These are phyloP conservation scores for Lordiphosa mommai DNA, from an alignment of 1,140 invertebrate genomes.

Conservation along the genomic window DNA sequence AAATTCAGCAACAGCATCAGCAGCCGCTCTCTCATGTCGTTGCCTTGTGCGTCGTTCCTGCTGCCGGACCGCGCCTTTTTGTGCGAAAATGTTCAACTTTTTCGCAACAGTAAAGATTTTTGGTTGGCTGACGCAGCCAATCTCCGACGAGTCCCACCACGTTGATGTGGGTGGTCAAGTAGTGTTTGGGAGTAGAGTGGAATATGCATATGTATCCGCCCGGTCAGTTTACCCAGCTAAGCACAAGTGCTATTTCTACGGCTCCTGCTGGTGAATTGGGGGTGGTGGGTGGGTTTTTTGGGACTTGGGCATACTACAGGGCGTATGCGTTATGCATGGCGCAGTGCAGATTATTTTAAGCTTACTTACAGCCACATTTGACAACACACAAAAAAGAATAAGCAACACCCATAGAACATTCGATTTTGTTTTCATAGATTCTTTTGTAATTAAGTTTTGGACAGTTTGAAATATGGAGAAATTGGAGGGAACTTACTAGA, in stretches of 20 bases:
- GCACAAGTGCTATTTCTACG: conserved; percentile 34
- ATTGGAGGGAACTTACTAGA: too few species aligned
- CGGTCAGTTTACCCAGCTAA: conserved; percentile 17
- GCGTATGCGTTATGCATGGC: conserved; percentile 65
- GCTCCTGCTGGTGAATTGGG: conserved; percentile 3
- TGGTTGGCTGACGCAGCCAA: conserved; percentile 77
- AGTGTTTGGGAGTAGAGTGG: not conserved
- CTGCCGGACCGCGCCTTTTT: conserved; percentile 64
- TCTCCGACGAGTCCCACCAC: conserved; percentile 57
- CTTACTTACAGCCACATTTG: not conserved
- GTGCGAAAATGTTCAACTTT: conserved; percentile 75
- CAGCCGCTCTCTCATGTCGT: conserved; percentile 25
- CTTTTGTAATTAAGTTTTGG: too few species aligned
- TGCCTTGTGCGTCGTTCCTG: not conserved
- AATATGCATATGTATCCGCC: conserved; percentile 6
- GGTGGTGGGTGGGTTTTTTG: conserved; percentile 6
- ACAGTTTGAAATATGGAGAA: too few species aligned
- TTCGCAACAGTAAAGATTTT: conserved; percentile 78
- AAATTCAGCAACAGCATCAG: conserved; percentile 60
- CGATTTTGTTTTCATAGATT: too few species aligned
- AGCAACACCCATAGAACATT: not conserved
- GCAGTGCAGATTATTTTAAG: conserved; percentile 38
- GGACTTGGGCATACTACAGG: conserved; percentile 22
- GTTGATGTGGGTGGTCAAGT: conserved; percentile 31
- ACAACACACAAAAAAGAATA: not conserved